phyloP scores from a whole-genome alignment of 2,797 vertebrate species.

The Rhyacichthys aspro region DNA sequence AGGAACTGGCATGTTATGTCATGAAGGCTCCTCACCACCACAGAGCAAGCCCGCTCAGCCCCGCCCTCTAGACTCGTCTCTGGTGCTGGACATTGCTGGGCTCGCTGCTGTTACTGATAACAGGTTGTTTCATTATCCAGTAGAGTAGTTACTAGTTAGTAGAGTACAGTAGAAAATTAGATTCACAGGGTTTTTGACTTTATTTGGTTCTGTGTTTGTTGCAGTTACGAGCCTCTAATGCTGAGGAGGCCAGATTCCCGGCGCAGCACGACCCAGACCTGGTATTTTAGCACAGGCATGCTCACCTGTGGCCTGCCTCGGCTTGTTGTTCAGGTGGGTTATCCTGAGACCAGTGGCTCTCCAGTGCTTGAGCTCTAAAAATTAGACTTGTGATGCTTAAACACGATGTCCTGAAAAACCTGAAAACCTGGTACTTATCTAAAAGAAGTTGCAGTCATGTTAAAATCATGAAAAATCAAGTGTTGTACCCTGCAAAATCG shows the following conservation, averaged over 20 bases:
- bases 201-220: background rate
- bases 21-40: constrained; percentile 95
- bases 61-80: constrained; percentile 83
- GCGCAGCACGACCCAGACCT: constrained; percentile 94
- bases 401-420: too few species aligned
- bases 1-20: constrained; percentile 89
- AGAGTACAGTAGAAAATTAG: too few species aligned
- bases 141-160: too few species aligned
- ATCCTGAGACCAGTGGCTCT: background rate
- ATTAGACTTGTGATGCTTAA: too few species aligned
- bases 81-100: constrained; percentile 94
- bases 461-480: too few species aligned
- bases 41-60: constrained; percentile 88
- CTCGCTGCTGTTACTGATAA: constrained; percentile 95
- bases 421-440: too few species aligned
- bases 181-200: too few species aligned
- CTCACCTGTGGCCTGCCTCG: constrained; percentile 92
- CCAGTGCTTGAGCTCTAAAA: too few species aligned
- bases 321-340: constrained; percentile 90
- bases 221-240: constrained; percentile 94
- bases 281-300: constrained; percentile 91
- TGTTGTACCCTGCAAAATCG: too few species aligned
- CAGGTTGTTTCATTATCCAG: constrained; percentile 80
- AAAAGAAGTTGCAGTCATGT: too few species aligned
- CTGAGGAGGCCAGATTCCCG: constrained; percentile 89